Percentiles rank a stretch among this genome's conserved stretches.
Evolutionary conservation across 2,888 invertebrate genomes (phyloP).

Genomic region (Coronaproctus castanopsis): DNA sequence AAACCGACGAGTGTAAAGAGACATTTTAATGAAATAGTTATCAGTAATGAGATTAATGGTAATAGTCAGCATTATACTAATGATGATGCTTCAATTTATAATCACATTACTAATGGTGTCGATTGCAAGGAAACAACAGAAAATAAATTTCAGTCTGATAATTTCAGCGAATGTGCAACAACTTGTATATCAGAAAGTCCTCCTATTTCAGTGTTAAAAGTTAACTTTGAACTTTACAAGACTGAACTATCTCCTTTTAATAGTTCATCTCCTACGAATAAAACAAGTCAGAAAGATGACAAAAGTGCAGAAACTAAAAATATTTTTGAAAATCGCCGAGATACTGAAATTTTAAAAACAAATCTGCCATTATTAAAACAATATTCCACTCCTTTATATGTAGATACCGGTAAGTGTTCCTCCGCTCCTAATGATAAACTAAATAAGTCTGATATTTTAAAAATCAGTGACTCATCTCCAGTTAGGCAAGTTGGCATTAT

Average conservation of each 20-base stretch:
- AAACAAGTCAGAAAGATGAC: background rate
- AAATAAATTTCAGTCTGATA: background rate
- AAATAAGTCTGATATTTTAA: background rate
- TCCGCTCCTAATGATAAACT: background rate
- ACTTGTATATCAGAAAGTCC: background rate
- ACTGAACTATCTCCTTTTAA: background rate
- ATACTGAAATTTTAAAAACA: background rate
- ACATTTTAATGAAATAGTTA: background rate
- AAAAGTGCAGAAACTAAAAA: background rate
- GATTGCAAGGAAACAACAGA: constrained; percentile 6
- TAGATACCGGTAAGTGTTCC: background rate
- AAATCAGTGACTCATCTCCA: constrained; percentile 6
- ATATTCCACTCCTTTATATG: background rate
- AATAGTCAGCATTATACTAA: constrained; percentile 9
- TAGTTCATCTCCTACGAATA: background rate
- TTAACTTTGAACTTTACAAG: background rate
- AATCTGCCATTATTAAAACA: background rate
- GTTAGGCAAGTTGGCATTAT: constrained; percentile 24
- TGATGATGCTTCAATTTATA: background rate
- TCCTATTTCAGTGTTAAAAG: background rate
- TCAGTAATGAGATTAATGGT: constrained; percentile 27
- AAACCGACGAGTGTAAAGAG: constrained; percentile 2
- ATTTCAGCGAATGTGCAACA: background rate
- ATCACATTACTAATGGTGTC: background rate
- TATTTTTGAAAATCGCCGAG: too few relatives aligned